Conservation (phyloP, 2,797 vertebrate species). For the Alauda arvensis region DNA sequence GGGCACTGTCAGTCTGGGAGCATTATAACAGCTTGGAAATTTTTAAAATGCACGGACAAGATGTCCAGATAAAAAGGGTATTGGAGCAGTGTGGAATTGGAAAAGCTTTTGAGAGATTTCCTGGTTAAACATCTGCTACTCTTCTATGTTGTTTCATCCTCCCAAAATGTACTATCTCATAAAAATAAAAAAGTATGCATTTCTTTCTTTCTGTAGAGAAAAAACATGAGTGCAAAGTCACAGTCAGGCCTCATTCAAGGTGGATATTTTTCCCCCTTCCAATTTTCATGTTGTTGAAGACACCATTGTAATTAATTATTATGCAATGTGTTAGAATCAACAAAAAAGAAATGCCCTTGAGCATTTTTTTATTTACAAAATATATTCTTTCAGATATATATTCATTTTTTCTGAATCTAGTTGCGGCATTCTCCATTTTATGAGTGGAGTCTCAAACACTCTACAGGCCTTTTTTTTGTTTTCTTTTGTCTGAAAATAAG, state of each 20-base stretch:
- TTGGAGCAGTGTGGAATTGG: neutral
- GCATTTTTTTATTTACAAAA: neutral
- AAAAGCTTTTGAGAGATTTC: neutral
- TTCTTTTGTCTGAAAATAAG: neutral
- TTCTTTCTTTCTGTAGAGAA: neutral
- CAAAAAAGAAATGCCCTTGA: neutral
- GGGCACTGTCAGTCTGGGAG: neutral
- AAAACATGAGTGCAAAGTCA: neutral
- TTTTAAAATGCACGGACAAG: neutral
- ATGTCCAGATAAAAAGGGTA: neutral
- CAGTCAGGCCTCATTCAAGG: neutral
- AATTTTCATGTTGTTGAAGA: neutral
- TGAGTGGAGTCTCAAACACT: neutral
- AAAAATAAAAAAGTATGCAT: neutral
- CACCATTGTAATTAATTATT: neutral
- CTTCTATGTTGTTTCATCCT: neutral
- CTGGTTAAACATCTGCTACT: neutral
- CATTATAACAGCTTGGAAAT: neutral
- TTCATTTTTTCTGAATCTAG: neutral
- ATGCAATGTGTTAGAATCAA: neutral
- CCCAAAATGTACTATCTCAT: neutral
- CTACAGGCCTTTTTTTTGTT: neutral
- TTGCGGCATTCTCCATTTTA: neutral
- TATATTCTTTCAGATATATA: neutral
- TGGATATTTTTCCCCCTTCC: neutral